Conservation (phyloP, 2,888 invertebrate genomes). For the Cosmia trapezina region DNA sequence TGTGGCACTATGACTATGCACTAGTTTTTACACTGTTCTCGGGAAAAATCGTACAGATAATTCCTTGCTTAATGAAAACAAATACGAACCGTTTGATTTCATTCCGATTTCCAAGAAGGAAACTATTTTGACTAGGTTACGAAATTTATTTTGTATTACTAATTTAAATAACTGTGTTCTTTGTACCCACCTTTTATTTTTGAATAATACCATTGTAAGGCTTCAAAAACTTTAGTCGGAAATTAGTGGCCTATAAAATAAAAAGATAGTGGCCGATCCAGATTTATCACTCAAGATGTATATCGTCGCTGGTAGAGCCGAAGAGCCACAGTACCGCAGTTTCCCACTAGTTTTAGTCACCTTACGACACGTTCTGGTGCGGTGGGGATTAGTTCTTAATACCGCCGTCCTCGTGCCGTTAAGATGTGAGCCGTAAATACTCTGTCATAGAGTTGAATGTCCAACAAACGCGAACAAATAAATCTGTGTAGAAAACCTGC, state of each 20-base stretch:
- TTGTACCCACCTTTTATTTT: neutral
- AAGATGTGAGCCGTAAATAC: conserved; percentile 44
- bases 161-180: conserved; percentile 8
- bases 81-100: neutral
- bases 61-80: conserved; percentile 1
- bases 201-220: neutral
- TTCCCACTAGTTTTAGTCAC: conserved; percentile 63
- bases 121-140: conserved; percentile 10
- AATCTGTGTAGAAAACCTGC: conserved; percentile 61
- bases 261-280: conserved; percentile 18
- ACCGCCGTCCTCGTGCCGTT: conserved; percentile 38
- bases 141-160: neutral
- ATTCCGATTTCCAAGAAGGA: conserved; percentile 7
- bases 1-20: conserved; percentile 62
- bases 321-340: conserved; percentile 46
- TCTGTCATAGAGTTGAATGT: conserved; percentile 50
- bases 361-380: conserved; percentile 59
- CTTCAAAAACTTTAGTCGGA: neutral
- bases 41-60: conserved; percentile 3
- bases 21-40: conserved; percentile 22
- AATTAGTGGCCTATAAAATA: conserved; percentile 11
- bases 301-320: conserved; percentile 33
- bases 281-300: conserved; percentile 49
- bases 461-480: conserved; percentile 48
- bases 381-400: conserved; percentile 64